Evolutionary conservation across 2,113 vertebrate species (phyloP).

Genomic region (Rattus norvegicus): DNA sequence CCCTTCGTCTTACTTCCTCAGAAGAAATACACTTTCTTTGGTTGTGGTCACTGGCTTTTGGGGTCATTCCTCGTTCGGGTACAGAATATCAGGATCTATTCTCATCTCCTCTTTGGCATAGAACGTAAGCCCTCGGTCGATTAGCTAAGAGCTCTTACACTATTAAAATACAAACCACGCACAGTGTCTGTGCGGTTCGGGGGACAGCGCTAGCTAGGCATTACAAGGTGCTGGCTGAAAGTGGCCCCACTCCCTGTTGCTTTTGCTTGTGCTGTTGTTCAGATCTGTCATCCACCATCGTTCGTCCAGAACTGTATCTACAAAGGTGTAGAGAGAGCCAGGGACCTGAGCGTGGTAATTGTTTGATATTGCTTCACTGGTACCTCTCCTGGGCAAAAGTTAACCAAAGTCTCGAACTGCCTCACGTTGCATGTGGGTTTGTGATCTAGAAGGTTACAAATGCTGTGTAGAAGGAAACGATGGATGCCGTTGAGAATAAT

Average conservation of each 20-base stretch:
- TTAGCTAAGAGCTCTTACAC: background rate
- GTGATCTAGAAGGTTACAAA: background rate
- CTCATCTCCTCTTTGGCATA: background rate
- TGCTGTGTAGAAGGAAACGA: background rate
- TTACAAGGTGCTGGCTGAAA: background rate
- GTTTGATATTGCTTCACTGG: background rate
- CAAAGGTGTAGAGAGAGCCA: background rate
- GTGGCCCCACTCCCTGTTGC: background rate
- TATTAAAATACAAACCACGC: conserved; percentile 24
- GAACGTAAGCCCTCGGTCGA: background rate
- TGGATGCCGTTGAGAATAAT: background rate
- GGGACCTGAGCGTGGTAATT: background rate
- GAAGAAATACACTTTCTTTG: background rate
- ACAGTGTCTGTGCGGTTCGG: background rate
- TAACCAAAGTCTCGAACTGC: background rate
- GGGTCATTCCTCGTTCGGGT: conserved; percentile 33
- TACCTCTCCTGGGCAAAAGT: background rate
- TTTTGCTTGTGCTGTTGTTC: background rate
- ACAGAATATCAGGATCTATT: background rate
- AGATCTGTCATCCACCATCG: background rate
- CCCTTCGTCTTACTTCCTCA: background rate
- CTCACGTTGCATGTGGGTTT: background rate
- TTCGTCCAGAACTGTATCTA: conserved; percentile 4
- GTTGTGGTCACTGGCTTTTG: background rate
- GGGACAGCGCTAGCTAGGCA: background rate